Evolutionary conservation across 2,888 invertebrate species (phyloP).

Genomic region (Orchesella flavescens): DNA sequence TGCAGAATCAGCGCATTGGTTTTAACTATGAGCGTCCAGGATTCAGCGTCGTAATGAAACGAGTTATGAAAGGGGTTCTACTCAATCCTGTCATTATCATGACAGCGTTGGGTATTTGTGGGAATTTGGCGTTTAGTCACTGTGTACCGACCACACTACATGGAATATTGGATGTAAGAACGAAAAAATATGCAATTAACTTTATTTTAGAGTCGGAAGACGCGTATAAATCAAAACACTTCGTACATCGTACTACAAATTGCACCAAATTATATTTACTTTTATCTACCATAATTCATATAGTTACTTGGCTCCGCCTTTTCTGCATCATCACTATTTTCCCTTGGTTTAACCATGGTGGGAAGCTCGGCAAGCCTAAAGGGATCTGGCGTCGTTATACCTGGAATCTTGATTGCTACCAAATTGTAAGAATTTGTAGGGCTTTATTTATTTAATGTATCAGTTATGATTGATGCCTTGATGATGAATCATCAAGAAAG

Average conservation of each 20-base stretch:
- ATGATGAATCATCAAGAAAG: no score
- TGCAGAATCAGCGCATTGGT: conserved; percentile 60
- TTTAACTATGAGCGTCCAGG: conserved; percentile 56
- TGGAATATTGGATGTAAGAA: conserved; percentile 82
- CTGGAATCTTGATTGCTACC: conserved; percentile 89
- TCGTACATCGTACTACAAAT: no score
- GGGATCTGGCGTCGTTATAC: conserved; percentile 86
- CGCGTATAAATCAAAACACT: no score
- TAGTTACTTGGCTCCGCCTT: conserved; percentile 87
- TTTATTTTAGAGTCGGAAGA: conserved; percentile 21
- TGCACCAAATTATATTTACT: no score
- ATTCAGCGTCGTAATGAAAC: conserved; percentile 73
- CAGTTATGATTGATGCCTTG: no score
- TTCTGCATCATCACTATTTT: conserved; percentile 91
- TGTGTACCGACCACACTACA: conserved; percentile 84
- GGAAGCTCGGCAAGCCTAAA: conserved; percentile 87
- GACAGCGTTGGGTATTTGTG: conserved; percentile 91
- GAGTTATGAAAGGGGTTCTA: conserved; percentile 81
- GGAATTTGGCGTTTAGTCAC: conserved; percentile 87
- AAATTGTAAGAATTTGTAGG: conserved; percentile 83
- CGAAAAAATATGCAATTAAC: conserved; percentile 64
- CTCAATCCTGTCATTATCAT: conserved; percentile 92
- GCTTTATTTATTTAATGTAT: background rate
- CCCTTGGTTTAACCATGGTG: conserved; percentile 93
- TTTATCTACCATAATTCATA: background rate